phyloP scores from a whole-genome alignment of 2,797 vertebrate species.

The Lates japonicus region DNA sequence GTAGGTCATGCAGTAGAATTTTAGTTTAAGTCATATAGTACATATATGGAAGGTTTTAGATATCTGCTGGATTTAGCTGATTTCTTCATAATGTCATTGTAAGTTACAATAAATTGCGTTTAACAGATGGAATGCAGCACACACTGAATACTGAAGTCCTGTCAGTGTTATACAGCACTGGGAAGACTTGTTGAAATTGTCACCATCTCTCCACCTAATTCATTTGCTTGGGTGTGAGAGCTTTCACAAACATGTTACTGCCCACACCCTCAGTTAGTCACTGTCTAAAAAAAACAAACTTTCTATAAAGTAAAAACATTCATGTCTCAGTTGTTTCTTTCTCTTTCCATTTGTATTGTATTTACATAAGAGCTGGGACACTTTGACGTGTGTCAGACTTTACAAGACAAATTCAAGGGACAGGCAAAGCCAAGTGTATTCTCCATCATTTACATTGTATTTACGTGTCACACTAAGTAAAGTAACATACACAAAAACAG shows the following conservation, averaged over 20 bases:
- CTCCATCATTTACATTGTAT: constrained; percentile 31
- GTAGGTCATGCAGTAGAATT: not conserved
- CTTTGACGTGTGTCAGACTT: constrained; percentile 43
- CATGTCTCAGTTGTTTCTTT: constrained; percentile 23
- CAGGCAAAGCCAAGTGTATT: not conserved
- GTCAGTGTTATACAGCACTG: not conserved
- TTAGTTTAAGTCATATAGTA: not conserved
- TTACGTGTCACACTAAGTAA: constrained; percentile 1
- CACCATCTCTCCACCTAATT: constrained; percentile 2
- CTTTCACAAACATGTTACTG: constrained; percentile 21
- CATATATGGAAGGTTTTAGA: not conserved
- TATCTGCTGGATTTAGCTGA: not conserved
- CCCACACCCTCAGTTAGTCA: not conserved
- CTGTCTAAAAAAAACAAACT: constrained; percentile 37
- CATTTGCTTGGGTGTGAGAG: constrained; percentile 48
- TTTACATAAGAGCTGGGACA: constrained; percentile 54
- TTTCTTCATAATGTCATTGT: not conserved
- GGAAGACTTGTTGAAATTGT: not conserved
- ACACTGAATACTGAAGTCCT: not conserved
- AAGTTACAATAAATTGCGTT: not conserved
- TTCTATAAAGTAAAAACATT: constrained; percentile 30
- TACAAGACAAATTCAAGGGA: constrained; percentile 62
- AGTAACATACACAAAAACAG: not conserved
- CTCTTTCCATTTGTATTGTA: constrained; percentile 40
- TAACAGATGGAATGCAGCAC: not conserved